These are phyloP conservation scores for Triplophysa tibetana DNA, from an alignment of 2,113 vertebrate species.

Conservation along the genomic window DNA sequence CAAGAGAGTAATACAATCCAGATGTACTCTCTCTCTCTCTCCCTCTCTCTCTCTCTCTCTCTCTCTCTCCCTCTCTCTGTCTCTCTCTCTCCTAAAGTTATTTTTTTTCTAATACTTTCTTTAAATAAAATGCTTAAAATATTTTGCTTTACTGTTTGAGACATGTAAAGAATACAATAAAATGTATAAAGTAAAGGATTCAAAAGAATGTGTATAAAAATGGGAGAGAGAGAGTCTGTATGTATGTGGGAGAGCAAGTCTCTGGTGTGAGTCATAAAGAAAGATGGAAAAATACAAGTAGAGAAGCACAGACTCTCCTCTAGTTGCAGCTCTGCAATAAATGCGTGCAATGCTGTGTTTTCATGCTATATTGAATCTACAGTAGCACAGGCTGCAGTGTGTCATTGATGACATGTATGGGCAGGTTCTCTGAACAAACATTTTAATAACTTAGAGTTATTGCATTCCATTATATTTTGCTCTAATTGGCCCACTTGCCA, in stretches of 20 bases:
- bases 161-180: too few relatives aligned
- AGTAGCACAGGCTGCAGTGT: neutral
- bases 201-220: neutral
- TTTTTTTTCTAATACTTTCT: too few relatives aligned
- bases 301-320: neutral
- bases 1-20: conserved; percentile 53
- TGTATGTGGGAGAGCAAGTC: conserved; percentile 26
- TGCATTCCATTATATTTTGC: conserved; percentile 2
- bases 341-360: neutral
- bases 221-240: neutral
- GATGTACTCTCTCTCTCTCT: conserved; percentile 44
- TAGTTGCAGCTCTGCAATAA: neutral
- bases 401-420: neutral
- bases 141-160: neutral
- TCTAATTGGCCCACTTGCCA: conserved; percentile 35
- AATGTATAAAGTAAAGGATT: neutral
- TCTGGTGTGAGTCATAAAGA: conserved; percentile 43
- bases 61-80: conserved; percentile 36
- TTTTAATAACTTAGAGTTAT: neutral
- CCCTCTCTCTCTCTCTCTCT: conserved; percentile 20
- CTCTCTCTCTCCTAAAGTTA: conserved; percentile 4
- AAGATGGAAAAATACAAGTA: conserved; percentile 53
- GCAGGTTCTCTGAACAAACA: neutral
- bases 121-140: neutral
- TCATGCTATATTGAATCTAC: neutral